Percentiles rank a stretch among this genome's conserved stretches.
Conservation (phyloP, 1,140 invertebrate species). For the Heterodera carotae region DNA sequence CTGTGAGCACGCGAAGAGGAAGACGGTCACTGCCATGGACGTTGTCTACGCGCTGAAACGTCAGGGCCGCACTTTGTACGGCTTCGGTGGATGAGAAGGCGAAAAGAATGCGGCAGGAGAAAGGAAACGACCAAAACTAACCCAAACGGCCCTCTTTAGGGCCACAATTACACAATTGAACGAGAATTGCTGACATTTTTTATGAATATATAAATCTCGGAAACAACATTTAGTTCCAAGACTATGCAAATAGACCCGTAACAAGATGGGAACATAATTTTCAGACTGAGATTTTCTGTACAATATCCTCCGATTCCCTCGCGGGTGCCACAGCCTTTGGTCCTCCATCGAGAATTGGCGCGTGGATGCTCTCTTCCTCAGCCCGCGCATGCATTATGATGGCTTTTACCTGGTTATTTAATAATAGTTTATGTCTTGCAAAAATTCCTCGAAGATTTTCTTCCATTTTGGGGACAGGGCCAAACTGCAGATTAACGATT, state of each 20-base stretch:
- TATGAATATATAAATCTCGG: too few species aligned
- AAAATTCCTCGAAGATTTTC: too few species aligned
- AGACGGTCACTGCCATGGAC: slow-evolving; percentile 83
- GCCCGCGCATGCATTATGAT: slow-evolving; percentile 13
- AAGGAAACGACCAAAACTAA: background rate
- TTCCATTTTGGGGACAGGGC: background rate
- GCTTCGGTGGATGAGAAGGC: slow-evolving; percentile 70
- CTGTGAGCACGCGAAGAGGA: slow-evolving; percentile 79
- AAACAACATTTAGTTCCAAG: too few species aligned
- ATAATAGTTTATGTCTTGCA: too few species aligned
- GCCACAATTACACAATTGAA: slow-evolving; percentile 32
- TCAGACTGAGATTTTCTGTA: background rate
- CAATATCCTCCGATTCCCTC: background rate
- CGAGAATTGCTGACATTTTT: too few species aligned
- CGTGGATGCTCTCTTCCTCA: slow-evolving; percentile 10
- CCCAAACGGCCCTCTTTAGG: slow-evolving; percentile 48
- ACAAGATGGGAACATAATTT: background rate
- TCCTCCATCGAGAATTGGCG: background rate
- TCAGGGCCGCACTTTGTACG: slow-evolving; percentile 75
- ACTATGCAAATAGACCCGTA: background rate
- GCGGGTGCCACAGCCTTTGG: background rate
- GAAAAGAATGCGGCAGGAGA: background rate
- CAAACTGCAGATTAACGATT: too few species aligned
- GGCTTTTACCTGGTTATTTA: background rate
- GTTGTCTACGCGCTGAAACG: slow-evolving; percentile 82